phyloP scores from a whole-genome alignment of 2,113 vertebrate genomes.

The Cebus imitator region DNA sequence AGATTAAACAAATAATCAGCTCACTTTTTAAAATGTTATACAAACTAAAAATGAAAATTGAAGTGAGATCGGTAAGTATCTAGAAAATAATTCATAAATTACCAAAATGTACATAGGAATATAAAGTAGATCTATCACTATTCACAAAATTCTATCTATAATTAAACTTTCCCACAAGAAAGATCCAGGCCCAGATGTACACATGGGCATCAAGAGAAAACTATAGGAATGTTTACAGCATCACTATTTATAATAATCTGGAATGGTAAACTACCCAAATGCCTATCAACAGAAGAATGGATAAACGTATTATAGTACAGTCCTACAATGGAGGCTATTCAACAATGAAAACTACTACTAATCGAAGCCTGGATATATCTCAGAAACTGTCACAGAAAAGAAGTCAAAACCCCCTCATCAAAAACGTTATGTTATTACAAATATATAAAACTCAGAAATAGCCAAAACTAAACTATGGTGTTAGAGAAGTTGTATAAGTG shows the following conservation, averaged over 20 bases:
- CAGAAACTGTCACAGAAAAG: background rate
- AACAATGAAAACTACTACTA: background rate
- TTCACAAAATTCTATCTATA: constrained; percentile 25
- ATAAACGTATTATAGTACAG: background rate
- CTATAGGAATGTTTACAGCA: background rate
- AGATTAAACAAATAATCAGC: background rate
- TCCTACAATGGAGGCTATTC: background rate
- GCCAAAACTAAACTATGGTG: background rate
- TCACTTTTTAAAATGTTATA: background rate
- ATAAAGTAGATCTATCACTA: background rate
- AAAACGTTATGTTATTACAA: background rate
- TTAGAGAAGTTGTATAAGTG: background rate
- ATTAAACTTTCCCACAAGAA: constrained; percentile 21
- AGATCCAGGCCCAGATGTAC: constrained; percentile 24
- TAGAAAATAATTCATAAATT: constrained; percentile 22
- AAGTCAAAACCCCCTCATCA: background rate
- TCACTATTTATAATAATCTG: background rate
- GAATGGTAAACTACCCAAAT: background rate
- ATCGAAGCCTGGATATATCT: background rate
- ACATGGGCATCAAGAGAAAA: background rate
- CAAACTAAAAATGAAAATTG: background rate
- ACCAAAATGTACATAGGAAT: background rate
- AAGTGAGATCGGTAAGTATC: background rate
- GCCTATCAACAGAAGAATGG: background rate
- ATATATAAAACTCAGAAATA: background rate